phyloP scores from a whole-genome alignment of 2,797 vertebrate species.

The Graptemys geographica region DNA sequence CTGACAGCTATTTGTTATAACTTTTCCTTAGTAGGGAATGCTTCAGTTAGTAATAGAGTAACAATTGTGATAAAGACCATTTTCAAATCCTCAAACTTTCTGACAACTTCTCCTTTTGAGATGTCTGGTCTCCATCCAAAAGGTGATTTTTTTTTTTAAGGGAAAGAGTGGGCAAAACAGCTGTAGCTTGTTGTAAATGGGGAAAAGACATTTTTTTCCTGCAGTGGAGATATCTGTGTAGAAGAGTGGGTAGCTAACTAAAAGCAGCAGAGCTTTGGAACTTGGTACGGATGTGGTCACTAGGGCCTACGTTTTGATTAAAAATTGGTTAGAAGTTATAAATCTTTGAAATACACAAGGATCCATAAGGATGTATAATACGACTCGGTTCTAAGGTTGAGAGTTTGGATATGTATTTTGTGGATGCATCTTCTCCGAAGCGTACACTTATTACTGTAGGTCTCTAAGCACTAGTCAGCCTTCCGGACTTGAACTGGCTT shows the following conservation, averaged over 20 bases:
- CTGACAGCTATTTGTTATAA: not conserved
- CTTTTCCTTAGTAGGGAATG: not conserved
- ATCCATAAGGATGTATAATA: not conserved
- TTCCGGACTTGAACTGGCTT: not conserved
- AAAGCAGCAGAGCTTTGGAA: not conserved
- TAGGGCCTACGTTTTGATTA: not conserved
- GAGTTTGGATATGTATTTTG: not conserved
- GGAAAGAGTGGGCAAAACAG: not conserved
- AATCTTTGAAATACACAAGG: not conserved
- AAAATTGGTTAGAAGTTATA: not conserved
- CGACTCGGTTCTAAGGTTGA: not conserved
- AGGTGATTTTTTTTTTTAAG: not conserved
- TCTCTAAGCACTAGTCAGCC: not conserved
- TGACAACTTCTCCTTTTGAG: slow-evolving; percentile 8
- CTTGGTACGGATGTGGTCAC: not conserved
- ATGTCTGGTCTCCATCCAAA: not conserved
- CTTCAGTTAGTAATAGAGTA: slow-evolving; percentile 18
- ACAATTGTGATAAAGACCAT: not conserved
- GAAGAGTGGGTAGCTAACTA: too few relatives aligned
- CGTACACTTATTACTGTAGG: not conserved
- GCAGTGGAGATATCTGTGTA: not conserved
- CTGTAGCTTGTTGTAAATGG: not conserved
- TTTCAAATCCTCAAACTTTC: slow-evolving; percentile 13
- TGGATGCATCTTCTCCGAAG: not conserved
- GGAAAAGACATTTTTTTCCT: not conserved